Evolutionary conservation across 1,140 invertebrate genomes (phyloP).

Genomic region (Lithobius niger): DNA sequence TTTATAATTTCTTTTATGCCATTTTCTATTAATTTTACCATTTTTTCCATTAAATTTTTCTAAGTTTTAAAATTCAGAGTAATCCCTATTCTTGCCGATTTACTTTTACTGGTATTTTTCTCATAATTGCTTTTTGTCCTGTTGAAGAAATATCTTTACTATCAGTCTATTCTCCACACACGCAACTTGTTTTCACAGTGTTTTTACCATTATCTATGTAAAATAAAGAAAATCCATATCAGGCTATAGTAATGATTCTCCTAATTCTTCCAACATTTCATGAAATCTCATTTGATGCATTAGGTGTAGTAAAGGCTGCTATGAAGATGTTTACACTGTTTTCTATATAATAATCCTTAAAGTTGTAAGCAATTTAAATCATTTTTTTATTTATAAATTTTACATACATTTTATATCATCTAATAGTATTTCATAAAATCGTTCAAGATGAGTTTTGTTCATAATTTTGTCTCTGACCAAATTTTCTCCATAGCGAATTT

Average conservation of each 20-base stretch:
- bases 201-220: background rate
- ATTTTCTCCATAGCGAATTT: too few relatives aligned
- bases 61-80: too few relatives aligned
- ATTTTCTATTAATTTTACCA: background rate
- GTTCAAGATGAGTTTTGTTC: too few relatives aligned
- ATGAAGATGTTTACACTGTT: too few relatives aligned
- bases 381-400: too few relatives aligned
- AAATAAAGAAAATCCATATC: background rate
- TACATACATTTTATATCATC: too few relatives aligned
- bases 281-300: background rate
- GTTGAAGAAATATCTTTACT: background rate
- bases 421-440: too few relatives aligned
- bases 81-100: background rate
- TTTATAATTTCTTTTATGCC: too few relatives aligned
- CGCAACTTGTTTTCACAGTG: background rate
- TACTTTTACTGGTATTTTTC: background rate
- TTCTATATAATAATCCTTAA: too few relatives aligned
- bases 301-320: background rate
- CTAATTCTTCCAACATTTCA: background rate
- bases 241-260: background rate
- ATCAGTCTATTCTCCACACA: background rate
- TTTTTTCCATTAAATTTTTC: background rate
- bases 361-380: too few relatives aligned
- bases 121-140: background rate
- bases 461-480: too few relatives aligned